Base-by-base conservation (phyloP, 2,797 vertebrate species). In the Tragelaphus oryx region DNA sequence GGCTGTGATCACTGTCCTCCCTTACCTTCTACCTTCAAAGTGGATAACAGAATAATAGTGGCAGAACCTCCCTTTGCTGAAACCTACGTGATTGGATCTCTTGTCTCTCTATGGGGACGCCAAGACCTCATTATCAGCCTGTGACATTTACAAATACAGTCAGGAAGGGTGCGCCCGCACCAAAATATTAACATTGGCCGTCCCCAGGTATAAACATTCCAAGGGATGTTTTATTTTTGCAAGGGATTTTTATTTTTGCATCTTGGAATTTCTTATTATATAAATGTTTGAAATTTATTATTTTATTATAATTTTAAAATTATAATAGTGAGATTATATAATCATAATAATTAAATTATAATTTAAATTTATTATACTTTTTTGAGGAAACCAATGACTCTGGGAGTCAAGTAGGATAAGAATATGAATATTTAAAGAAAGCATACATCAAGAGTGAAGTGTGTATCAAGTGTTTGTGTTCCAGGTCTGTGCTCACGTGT, bases 41-140 rank as follows among this genome's bases (percentile, higher is more conserved):
- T 18, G 7, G 82, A 16, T n/a, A 1, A 52, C 0, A 0, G 57
- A 10, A 10, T 3, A 24, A 18, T 2, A 26, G 59, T 30, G 16
- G 50, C 71, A n/a, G 71, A 79, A 17, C n/a, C 2, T 22, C n/a
- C n/a, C 17, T 26, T n/a, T 41, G 30, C 6, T 76, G n/a, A 76
- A 74, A 54, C 78, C 78, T 48, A 14, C 6, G 0, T 20, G 37
- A 41, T 11, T 26, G n/a, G 57, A 52, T 28, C 26, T 68, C 60
- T 24, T 9, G 5, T 80, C 20, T 84, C 37, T 50, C 24, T 5
- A 1, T 0, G 4, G 44, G 44, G 75, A 30, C 1, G 16, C 83
- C 50, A 54, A 80, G n/a, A 48, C 9, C 65, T 55, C 65, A 4
- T 11, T 57, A 14, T 57, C 68, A 65, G 48, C n/a, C 20, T 50